Evolutionary conservation across 2,797 vertebrate species (phyloP), one percentile per base, ranked within the genome.

Genomic region (Paratrypauchen microcephalus): DNA sequence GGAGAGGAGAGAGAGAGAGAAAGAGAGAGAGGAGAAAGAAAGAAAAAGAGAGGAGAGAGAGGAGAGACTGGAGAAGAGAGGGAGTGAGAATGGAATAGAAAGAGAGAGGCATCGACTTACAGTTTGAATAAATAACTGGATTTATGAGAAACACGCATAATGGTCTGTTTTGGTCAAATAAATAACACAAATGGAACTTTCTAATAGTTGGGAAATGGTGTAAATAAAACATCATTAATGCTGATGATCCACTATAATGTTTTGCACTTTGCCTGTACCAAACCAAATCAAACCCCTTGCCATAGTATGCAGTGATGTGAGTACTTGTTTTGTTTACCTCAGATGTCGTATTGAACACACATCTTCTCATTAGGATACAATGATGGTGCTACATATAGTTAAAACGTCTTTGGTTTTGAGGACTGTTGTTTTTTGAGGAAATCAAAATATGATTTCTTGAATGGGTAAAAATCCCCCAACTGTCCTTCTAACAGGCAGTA

Each of bases 141-240:
- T 82, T 77, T 32, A 56, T 41, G 36, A 48, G 13, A 69, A 73
- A 70, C 23, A 39, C 11, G 19, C n/a, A 41, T 62, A 15, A 62
- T 8, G 50, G 18, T 64, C 41, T 9, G 26, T 32, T 50, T 69
- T 15, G 24, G 50, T 67, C 32, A 64, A 18, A 28, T 28, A 50
- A 65, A 50, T 47, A 50, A 18, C 4, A 50, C 12, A 41, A 63
- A 48, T 19, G 41, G 32, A 61, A n/a, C 24, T 24, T 16, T 9
- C 1, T 24, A 15, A 21, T 47, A 47, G 9, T 23, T 64, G 36
- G 39, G 15, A 64, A 26, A 64, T 23, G 4, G 21, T 7, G 23
- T 48, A 19, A 56, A 26, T 26, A 58, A 58, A 15, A 45, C 41
- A 45, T 45, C 41, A 45, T 16, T 13, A 45, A 15, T 5, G 13